Evolutionary conservation across 2,113 vertebrate species (phyloP).

Genomic region (Mormyrus lacerda): DNA sequence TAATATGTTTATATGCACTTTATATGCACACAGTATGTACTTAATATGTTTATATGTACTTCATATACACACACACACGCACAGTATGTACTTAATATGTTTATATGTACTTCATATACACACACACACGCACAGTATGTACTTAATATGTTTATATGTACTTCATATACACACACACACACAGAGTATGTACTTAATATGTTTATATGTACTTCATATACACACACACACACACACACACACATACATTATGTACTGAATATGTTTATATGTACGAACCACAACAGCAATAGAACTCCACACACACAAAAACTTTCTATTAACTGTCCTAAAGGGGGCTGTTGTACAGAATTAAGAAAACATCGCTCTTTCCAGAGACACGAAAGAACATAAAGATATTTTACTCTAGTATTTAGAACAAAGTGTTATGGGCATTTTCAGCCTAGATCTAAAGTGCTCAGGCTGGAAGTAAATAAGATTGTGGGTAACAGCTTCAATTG

Average conservation of each 20-base stretch:
- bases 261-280: background rate
- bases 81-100: background rate
- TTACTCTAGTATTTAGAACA: background rate
- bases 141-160: background rate
- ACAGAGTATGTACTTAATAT: too few relatives aligned
- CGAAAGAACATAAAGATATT: background rate
- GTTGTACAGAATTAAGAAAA: background rate
- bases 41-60: background rate
- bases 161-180: too few relatives aligned
- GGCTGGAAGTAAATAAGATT: background rate
- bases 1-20: too few relatives aligned
- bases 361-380: background rate
- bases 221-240: too few relatives aligned
- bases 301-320: background rate
- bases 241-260: background rate
- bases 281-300: background rate
- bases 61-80: too few relatives aligned
- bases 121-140: too few relatives aligned
- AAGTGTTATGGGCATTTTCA: too few relatives aligned
- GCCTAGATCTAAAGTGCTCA: background rate
- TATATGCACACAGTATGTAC: background rate
- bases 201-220: background rate
- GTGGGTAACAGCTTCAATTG: background rate
- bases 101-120: background rate
- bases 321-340: background rate